Conservation (phyloP, 2,113 vertebrate genomes). For the Daphoenositta chrysoptera region DNA sequence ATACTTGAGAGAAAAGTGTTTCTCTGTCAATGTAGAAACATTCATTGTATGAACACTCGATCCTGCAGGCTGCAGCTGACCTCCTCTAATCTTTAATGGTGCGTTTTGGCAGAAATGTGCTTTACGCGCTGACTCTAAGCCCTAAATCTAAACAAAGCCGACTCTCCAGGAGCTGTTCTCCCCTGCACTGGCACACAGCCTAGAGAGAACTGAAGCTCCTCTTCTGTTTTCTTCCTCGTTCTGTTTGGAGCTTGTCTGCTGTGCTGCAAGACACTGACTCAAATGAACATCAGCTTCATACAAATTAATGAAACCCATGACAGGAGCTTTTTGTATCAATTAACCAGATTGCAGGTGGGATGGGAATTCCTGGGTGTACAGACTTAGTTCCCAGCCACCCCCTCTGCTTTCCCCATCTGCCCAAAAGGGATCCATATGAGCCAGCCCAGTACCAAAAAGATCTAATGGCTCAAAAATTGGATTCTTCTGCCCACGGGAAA, state of each 20-base stretch:
- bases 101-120: not conserved
- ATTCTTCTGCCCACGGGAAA: not conserved
- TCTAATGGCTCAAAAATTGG: not conserved
- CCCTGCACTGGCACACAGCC: not conserved
- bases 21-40: not conserved
- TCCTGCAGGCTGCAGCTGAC: not conserved
- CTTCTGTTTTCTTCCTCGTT: not conserved
- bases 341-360: not conserved
- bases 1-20: not conserved
- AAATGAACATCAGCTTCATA: not conserved
- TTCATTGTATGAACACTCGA: rapidly evolving
- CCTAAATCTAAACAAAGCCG: not conserved
- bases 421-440: not conserved
- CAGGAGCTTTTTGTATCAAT: not conserved
- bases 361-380: not conserved
- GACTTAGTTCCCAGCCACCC: not conserved
- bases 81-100: not conserved
- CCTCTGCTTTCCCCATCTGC: not conserved
- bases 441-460: not conserved
- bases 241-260: not conserved
- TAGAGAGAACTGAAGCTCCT: not conserved
- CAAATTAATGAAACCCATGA: not conserved
- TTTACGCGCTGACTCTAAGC: not conserved
- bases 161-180: conserved; percentile 4
- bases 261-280: not conserved